These are phyloP conservation scores for Sisyra terminalis DNA, from an alignment of 2,888 invertebrate genomes.

Conservation along the genomic window DNA sequence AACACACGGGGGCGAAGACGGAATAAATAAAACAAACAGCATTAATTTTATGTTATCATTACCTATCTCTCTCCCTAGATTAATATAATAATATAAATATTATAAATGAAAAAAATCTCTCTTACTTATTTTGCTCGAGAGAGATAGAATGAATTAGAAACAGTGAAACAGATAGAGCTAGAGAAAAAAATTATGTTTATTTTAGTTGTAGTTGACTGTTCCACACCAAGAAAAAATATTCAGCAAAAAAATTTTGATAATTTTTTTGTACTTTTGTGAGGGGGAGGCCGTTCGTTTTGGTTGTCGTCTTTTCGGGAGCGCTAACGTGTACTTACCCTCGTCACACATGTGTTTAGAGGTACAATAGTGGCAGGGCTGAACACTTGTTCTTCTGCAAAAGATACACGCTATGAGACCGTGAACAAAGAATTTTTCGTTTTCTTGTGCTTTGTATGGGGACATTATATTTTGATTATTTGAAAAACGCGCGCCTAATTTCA, in stretches of 20 bases:
- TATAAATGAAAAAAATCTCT: too few relatives aligned
- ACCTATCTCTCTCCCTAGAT: too few relatives aligned
- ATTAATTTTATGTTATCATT: conserved; percentile 21
- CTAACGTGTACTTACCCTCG: conserved; percentile 35
- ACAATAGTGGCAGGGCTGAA: conserved; percentile 8
- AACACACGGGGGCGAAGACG: conserved; percentile 8
- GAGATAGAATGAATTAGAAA: too few relatives aligned
- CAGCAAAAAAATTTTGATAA: neutral
- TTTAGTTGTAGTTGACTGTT: too few relatives aligned
- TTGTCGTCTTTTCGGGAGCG: neutral
- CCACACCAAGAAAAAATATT: too few relatives aligned
- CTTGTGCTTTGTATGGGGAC: conserved; percentile 5
- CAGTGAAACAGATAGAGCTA: neutral
- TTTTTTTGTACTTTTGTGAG: neutral
- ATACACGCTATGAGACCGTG: conserved; percentile 51
- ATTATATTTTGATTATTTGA: conserved; percentile 3
- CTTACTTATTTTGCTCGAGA: too few relatives aligned
- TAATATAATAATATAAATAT: too few relatives aligned
- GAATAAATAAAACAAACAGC: conserved; percentile 22
- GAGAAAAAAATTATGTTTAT: neutral
- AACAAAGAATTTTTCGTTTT: conserved; percentile 2
- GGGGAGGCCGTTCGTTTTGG: neutral
- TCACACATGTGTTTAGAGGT: conserved; percentile 6
- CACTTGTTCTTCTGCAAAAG: conserved; percentile 49
- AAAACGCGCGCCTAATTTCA: neutral